phyloP scores from a whole-genome alignment of 1,140 invertebrate species.

The Rhopalosiphum maidis region DNA sequence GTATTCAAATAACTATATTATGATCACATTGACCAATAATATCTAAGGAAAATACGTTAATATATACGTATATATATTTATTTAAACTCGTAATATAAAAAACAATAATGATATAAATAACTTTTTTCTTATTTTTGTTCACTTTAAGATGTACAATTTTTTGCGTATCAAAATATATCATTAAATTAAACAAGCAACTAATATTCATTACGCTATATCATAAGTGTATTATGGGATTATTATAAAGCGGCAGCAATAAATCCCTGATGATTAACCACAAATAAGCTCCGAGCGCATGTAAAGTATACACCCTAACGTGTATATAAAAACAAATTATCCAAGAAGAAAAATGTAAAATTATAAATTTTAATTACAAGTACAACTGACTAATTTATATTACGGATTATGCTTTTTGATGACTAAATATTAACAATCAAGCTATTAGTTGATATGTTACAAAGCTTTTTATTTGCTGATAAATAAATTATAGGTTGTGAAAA shows the following conservation, averaged over 20 bases:
- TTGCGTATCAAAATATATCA: not conserved
- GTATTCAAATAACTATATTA: too few species aligned
- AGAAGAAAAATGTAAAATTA: not conserved
- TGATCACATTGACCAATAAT: too few species aligned
- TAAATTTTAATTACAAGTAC: not conserved
- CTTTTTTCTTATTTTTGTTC: not conserved
- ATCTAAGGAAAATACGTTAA: too few species aligned
- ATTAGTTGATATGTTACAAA: not conserved
- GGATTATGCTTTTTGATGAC: not conserved
- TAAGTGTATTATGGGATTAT: not conserved
- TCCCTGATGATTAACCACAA: conserved; percentile 43
- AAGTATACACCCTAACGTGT: not conserved
- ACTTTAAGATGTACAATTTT: not conserved
- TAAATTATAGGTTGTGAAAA: not conserved
- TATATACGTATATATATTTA: too few species aligned
- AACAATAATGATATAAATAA: not conserved
- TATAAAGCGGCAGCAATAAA: conserved; percentile 9
- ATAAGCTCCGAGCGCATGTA: not conserved
- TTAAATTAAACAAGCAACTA: conserved; percentile 9
- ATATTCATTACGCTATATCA: not conserved
- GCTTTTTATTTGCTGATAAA: not conserved
- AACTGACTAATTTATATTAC: not conserved
- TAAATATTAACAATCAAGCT: not conserved
- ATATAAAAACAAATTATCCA: not conserved
- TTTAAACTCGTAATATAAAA: too few species aligned